These are phyloP conservation scores for Leptinotarsa peninsularis DNA, from an alignment of 2,888 invertebrate genomes.

Conservation along the genomic window DNA sequence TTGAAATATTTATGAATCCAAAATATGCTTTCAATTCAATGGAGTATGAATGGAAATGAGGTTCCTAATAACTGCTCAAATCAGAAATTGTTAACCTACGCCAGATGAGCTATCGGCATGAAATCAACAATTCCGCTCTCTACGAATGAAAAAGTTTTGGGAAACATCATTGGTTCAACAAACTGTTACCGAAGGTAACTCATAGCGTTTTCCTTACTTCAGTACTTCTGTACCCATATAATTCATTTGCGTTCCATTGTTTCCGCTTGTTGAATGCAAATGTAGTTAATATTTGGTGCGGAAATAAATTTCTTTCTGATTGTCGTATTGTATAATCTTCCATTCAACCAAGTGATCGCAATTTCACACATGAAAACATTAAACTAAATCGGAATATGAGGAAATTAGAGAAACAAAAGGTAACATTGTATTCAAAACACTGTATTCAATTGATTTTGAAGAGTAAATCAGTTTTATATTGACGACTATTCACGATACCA, in stretches of 20 bases:
- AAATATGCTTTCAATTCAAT: too few relatives aligned
- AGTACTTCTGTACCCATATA: slow-evolving; percentile 23
- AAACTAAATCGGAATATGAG: not conserved
- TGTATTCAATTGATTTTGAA: not conserved
- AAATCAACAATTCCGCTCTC: too few relatives aligned
- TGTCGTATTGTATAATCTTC: slow-evolving; percentile 16
- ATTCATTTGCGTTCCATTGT: slow-evolving; percentile 23
- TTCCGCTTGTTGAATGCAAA: slow-evolving; percentile 28
- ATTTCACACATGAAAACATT: not conserved
- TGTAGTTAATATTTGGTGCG: slow-evolving; percentile 17
- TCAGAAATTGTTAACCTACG: too few relatives aligned
- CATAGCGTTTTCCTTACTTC: slow-evolving; percentile 29
- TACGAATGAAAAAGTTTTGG: not conserved
- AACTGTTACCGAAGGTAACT: not conserved
- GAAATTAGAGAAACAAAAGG: too few relatives aligned
- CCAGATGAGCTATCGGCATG: too few relatives aligned
- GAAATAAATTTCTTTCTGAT: slow-evolving; percentile 13
- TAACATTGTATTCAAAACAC: too few relatives aligned
- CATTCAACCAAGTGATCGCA: slow-evolving; percentile 9
- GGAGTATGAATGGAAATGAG: too few relatives aligned
- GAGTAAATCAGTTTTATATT: not conserved
- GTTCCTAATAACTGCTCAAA: too few relatives aligned
- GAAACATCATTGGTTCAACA: slow-evolving; percentile 1
- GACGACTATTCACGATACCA: too few relatives aligned
- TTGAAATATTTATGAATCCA: too few relatives aligned